Percentiles rank a stretch among this genome's conserved stretches.
These are phyloP conservation scores for Colinus virginianus DNA, from an alignment of 2,113 vertebrate genomes.

Conservation along the genomic window DNA sequence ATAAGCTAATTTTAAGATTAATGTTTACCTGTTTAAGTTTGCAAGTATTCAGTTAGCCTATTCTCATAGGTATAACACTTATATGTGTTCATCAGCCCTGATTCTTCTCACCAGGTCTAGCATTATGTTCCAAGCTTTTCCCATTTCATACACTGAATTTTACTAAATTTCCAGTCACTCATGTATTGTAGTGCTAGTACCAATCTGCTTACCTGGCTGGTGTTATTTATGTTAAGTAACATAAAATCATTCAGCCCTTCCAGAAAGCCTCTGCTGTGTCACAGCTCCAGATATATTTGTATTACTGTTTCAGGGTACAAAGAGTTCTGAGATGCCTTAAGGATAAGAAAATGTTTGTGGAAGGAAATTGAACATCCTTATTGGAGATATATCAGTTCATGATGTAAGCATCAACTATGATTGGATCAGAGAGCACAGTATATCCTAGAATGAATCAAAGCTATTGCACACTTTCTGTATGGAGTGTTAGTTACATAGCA, in stretches of 20 bases:
- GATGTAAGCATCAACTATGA: background rate
- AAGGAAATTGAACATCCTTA: background rate
- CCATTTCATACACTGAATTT: background rate
- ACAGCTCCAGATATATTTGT: background rate
- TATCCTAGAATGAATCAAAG: background rate
- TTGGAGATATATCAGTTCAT: background rate
- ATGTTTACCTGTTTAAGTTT: conserved; percentile 37
- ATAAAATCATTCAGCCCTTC: background rate
- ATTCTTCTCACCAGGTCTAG: background rate
- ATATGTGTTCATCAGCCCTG: background rate
- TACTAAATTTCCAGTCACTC: conserved; percentile 16
- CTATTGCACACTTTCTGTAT: background rate
- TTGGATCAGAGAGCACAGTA: background rate
- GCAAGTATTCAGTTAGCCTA: background rate
- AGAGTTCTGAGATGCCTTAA: background rate
- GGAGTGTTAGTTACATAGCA: background rate
- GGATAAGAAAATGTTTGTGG: background rate
- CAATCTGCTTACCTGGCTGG: conserved; percentile 22
- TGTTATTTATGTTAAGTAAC: conserved; percentile 29
- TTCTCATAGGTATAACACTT: background rate
- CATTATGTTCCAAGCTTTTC: conserved; percentile 4
- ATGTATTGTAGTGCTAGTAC: conserved; percentile 15
- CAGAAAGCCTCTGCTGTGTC: conserved; percentile 38
- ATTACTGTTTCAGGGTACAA: background rate
- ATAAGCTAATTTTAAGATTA: background rate